phyloP scores from a whole-genome alignment of 2,113 vertebrate genomes.

The Chaetodon trifascialis region DNA sequence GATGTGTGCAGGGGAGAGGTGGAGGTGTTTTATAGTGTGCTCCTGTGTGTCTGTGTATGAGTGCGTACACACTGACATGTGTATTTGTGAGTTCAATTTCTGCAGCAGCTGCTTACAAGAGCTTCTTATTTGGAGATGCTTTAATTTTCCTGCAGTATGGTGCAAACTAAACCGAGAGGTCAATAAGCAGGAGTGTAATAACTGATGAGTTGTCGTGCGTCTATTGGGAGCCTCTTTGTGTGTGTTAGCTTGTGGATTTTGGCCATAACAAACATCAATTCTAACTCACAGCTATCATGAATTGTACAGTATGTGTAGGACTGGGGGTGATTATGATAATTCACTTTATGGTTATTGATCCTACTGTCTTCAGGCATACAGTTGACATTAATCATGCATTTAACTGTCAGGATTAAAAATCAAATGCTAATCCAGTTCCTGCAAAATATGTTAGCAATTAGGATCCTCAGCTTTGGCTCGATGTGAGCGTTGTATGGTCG shows the following conservation, averaged over 20 bases:
- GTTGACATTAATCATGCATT: conserved; percentile 43
- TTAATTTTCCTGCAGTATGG: conserved; percentile 42
- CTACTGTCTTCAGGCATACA: conserved; percentile 32
- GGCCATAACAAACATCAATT: conserved; percentile 56
- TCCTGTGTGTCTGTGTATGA: conserved; percentile 15
- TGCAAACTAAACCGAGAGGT: conserved; percentile 72
- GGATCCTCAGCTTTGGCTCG: conserved; percentile 10
- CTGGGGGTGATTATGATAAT: conserved; percentile 31
- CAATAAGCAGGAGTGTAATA: conserved; percentile 72
- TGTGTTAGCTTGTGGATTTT: conserved; percentile 48
- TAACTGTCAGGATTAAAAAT: conserved; percentile 44
- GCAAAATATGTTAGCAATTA: conserved; percentile 57
- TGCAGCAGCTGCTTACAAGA: conserved; percentile 50
- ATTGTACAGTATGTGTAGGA: conserved; percentile 4
- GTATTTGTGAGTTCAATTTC: conserved; percentile 58
- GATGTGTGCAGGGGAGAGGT: conserved; percentile 42
- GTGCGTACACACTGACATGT: conserved; percentile 26
- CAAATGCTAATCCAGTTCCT: conserved; percentile 40
- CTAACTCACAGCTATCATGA: conserved; percentile 21
- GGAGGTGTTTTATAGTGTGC: conserved; percentile 50
- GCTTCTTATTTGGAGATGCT: conserved; percentile 50
- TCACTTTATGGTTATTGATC: conserved; percentile 48
- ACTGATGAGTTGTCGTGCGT: conserved; percentile 49
- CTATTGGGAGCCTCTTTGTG: conserved; percentile 37
- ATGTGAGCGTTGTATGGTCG: conserved; percentile 19